Evolutionary conservation across 1,140 invertebrate species (phyloP), one percentile per base, ranked within the genome.

Genomic region (Batillaria attramentaria): DNA sequence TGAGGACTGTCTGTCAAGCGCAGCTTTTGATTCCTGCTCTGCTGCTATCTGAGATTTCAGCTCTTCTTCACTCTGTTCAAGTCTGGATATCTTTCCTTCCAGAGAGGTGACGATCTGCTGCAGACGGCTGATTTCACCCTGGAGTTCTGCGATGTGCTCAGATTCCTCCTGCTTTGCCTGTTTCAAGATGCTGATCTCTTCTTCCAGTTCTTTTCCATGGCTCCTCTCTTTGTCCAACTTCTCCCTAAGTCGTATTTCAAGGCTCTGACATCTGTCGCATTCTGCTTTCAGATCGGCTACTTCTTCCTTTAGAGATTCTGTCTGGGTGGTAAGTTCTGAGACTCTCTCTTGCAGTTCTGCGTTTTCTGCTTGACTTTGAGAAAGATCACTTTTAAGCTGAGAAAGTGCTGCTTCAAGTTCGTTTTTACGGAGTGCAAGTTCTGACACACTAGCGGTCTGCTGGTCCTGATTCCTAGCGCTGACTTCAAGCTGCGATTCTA

Each of bases 181-280:
- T 57, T 75, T 75, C 39, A 75, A 69, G 72, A 76, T 62, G 73
- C 57, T 77, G 73, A 81, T 78, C 69, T 50, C 68, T 31, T 57
- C 73, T 78, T 68, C 80, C 76, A 79, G 74, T 35, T 79, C 81
- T 78, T 74, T 79, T 70, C 62, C 33, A 69, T 54, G 54, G 13
- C 39, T 78, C 78, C 62, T 74, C 60, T 81, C 84, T 77, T 54
- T 62, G 69, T 60, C 72, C 37, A 73, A 28, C 43, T 80, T 39
- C 24, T 74, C 31, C 20, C 43, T 31, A 28, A 72, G 8, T 39
- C 81, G 78, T 35, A 41, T 8, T 10, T 80, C 65, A 37, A 81
- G 66, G n/a, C 74, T 46, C 31, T 75, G 18, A 46, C 76, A 39
- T 18, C 24, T 43, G 70, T 77, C 46, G 82, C 54, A 28, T 72